A percentile compares a stretch with the other conserved stretches of the same genome.
phyloP scores from a whole-genome alignment of 2,888 invertebrate genomes.

The Phlogophora meticulosa region DNA sequence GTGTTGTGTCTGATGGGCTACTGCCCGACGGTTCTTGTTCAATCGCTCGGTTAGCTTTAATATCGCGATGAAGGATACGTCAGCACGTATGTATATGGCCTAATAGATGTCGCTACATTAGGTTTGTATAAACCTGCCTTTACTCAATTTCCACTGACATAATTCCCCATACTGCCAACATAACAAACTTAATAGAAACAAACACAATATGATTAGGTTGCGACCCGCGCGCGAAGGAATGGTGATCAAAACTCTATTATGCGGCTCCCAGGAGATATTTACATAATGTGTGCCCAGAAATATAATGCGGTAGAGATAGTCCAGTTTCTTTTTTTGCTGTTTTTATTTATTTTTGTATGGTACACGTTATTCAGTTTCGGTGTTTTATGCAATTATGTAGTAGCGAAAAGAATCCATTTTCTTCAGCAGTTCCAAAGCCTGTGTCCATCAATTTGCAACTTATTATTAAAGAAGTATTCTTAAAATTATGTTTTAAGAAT shows the following conservation, averaged over 20 bases:
- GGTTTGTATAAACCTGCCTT: no score
- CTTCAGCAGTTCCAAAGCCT: neutral
- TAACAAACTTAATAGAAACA: slow-evolving; percentile 63
- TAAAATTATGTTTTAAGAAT: no score
- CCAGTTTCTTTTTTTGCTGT: slow-evolving; percentile 43
- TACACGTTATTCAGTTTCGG: slow-evolving; percentile 14
- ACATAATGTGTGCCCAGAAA: slow-evolving; percentile 76
- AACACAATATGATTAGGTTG: slow-evolving; percentile 67
- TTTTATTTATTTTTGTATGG: slow-evolving; percentile 23
- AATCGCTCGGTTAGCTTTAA: no score
- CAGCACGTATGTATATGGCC: no score
- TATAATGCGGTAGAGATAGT: slow-evolving; percentile 53
- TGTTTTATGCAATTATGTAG: neutral
- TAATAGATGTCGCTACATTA: no score
- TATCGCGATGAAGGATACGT: no score
- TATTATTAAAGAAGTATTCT: no score
- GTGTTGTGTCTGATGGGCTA: no score
- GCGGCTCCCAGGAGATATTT: slow-evolving; percentile 77
- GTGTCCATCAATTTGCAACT: no score
- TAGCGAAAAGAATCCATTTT: neutral
- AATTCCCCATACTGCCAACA: slow-evolving; percentile 45
- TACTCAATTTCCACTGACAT: slow-evolving; percentile 29
- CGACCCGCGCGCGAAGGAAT: slow-evolving; percentile 59
- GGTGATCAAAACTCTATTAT: slow-evolving; percentile 83
- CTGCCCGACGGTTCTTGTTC: no score